Evolutionary conservation across 2,113 vertebrate species (phyloP).

Genomic region (Himantopus leucocephalus): DNA sequence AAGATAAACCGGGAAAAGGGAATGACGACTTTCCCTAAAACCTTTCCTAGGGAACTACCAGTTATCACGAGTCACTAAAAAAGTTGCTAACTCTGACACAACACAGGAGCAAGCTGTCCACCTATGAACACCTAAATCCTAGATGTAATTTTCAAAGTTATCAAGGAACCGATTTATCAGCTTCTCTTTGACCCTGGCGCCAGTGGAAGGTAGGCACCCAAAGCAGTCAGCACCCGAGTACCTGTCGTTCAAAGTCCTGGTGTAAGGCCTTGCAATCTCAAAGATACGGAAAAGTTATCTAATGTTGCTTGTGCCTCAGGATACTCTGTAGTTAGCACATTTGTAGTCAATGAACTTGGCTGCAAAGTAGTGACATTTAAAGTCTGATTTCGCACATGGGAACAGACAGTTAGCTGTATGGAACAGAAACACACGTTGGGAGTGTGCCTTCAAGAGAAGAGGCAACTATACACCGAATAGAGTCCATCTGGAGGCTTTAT

Average conservation of each 20-base stretch:
- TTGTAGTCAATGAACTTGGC: constrained; percentile 25
- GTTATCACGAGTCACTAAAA: not conserved
- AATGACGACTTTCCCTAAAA: not conserved
- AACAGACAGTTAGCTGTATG: constrained; percentile 26
- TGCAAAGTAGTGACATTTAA: constrained; percentile 28
- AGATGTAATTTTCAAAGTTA: not conserved
- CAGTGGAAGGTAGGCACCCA: not conserved
- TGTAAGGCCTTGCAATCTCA: not conserved
- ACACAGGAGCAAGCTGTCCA: not conserved
- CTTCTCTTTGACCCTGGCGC: not conserved
- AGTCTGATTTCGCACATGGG: constrained; percentile 4
- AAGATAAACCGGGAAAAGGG: not conserved
- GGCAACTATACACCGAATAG: not conserved
- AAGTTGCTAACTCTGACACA: not conserved
- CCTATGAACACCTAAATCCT: not conserved
- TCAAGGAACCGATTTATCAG: not conserved
- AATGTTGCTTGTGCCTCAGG: not conserved
- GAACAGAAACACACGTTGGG: constrained; percentile 30
- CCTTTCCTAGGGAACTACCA: not conserved
- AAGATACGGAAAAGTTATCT: not conserved
- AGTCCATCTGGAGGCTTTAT: constrained; percentile 40
- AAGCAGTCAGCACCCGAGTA: not conserved
- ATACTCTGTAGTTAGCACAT: not conserved
- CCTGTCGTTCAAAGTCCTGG: not conserved
- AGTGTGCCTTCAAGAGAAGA: not conserved